Conservation (phyloP, 2,888 invertebrate genomes). For the Plebejus anna region DNA sequence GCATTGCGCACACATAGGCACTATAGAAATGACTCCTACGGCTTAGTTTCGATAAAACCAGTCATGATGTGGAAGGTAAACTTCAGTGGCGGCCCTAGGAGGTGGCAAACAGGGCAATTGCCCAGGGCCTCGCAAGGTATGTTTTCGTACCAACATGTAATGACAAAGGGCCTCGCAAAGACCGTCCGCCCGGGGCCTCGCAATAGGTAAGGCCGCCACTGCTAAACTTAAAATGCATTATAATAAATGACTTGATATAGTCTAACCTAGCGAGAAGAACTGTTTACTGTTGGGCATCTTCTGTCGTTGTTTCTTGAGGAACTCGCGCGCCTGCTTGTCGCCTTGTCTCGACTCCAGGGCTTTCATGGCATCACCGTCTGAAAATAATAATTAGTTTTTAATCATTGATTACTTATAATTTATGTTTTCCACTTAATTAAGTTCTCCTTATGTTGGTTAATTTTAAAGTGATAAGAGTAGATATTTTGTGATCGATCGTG, state of each 20-base stretch:
- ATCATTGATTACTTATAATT: neutral
- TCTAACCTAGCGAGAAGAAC: constrained; percentile 68
- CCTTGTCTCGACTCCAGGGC: constrained; percentile 91
- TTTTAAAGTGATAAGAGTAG: too few species aligned
- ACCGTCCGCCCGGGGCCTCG: too few species aligned
- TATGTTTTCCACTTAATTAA: too few species aligned
- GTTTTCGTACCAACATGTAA: too few species aligned
- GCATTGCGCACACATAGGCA: neutral
- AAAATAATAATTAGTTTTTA: constrained; percentile 36
- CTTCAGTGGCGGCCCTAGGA: too few species aligned
- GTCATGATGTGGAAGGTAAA: neutral
- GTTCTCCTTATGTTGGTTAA: too few species aligned
- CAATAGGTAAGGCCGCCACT: too few species aligned
- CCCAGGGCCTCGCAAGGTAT: too few species aligned
- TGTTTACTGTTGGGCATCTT: constrained; percentile 70
- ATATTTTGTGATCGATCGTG: too few species aligned
- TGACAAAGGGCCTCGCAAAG: too few species aligned
- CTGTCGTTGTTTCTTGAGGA: constrained; percentile 88
- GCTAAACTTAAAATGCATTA: neutral
- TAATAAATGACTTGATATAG: neutral
- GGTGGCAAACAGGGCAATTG: too few species aligned
- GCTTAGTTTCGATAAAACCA: neutral
- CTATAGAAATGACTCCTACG: too few species aligned
- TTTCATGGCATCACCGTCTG: constrained; percentile 85
- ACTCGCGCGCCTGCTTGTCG: constrained; percentile 93